Evolutionary conservation across 2,797 vertebrate species (phyloP), one percentile per base, ranked within the genome.

Genomic region (Taeniopygia guttata): DNA sequence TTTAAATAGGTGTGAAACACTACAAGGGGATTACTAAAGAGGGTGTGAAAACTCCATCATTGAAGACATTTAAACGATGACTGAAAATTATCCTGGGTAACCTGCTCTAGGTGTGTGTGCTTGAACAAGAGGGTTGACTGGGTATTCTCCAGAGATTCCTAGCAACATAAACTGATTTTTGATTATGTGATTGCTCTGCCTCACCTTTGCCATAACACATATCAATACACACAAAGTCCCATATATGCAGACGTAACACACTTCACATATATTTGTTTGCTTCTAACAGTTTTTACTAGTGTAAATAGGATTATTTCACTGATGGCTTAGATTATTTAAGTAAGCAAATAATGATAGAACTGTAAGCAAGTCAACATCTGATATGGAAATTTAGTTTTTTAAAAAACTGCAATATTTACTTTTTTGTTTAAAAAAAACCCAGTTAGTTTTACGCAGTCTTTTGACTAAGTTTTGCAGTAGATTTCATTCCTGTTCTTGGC

Each of bases 21-120:
- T 46, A 2, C 27, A 42, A 36, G 30, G 42, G 19, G 26, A 42
- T 52, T 14, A 6, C 17, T 29, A 40, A 32, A 25, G 11, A 80
- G 9, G 11, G 5, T 45, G 11, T 5, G 7, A 49, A 81, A 30
- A 59, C 7, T 74, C 20, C 26, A 54, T 48, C 15, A 26, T 1
- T n/a, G 10, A 30, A 45, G 23, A 26, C 7, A 30, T 23, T 75
- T 77, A 84, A 64, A 15, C 15, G 11, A 45, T 40, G 7, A 55
- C 36, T 45, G 25, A 66, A 70, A n/a, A 34, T 45, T 9, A 11
- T 54, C 34, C 20, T 43, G 21, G 7, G 8, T 58, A 48, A 63
- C 6, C 16, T 34, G 5, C 4, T 68, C 19, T 36, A 19, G 16
- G 9, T 58, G 26, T 15, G 42, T 0, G 0, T 36, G 26, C 18